Evolutionary conservation across 2,113 vertebrate genomes (phyloP), one percentile per base, ranked within the genome.

Genomic region (Sinocyclocheilus anshuiensis): DNA sequence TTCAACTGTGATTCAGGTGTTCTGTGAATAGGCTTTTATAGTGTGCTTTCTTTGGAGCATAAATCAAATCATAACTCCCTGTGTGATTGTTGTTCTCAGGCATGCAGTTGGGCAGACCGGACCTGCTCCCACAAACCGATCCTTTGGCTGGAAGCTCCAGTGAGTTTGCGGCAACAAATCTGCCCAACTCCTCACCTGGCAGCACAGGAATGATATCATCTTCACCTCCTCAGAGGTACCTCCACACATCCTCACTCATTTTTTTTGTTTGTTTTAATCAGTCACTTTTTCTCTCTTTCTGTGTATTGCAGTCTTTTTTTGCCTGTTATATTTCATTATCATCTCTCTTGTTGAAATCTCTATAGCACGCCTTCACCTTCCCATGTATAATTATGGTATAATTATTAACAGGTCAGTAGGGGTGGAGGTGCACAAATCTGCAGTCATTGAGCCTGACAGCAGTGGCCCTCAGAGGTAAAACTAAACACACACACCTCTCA

Each of bases 111-210:
- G 97, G 94, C 75, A 96, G 97, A 88, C 97, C 97, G 3, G 97
- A 98, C 91, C 93, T 99, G 24, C 95, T 99, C 81, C 97, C 96
- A 22, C 94, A 95, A 87, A 97, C 95, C 4, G 94, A 95, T 87
- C 95, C 96, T 0, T 87, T 94, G 26, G 92, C 94, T 0, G 97
- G 95, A 90, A 93, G 94, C 36, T 93, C 94, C 42, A 94, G 94
- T 6, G 96, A 96, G 20, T 94, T 92, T 0, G 84, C 90, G 0
- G 95, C 95, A 0, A 95, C 94, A 4, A 95, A 95, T 89, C 91
- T 96, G 1, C 95, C 96, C 89, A 96, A 93, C 16, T 96, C 96
- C 5, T 96, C 95, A 18, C 75, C 95, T 67, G 95, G 95, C 91
- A 96, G 95, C 48, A 93, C 95, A 36, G 95, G 94, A 89, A 91